Conservation (phyloP, 1,140 invertebrate genomes). For the Zaprionus capensis region DNA sequence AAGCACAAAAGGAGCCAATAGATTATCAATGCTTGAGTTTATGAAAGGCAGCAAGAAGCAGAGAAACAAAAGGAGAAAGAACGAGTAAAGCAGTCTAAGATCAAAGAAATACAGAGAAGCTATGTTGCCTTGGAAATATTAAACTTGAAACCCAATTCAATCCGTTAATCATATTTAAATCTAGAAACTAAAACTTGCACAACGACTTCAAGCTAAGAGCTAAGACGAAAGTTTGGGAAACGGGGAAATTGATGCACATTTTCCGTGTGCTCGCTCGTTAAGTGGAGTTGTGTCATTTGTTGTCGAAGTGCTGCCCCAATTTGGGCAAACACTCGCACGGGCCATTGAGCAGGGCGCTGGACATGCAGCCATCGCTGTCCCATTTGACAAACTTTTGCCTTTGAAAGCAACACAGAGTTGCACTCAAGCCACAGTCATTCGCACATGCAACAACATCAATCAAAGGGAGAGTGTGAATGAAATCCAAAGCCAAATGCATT, state of each 20-base stretch:
- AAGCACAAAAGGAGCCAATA: slow-evolving; percentile 8
- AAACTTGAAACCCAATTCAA: background rate
- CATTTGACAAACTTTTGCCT: slow-evolving; percentile 54
- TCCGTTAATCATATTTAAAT: background rate
- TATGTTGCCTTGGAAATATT: too few species aligned
- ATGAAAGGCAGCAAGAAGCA: background rate
- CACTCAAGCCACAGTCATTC: slow-evolving; percentile 49
- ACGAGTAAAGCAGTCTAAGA: background rate
- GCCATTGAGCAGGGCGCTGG: slow-evolving; percentile 48
- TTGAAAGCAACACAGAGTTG: slow-evolving; percentile 28
- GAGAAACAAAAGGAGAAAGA: background rate
- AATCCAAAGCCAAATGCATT: slow-evolving; percentile 62
- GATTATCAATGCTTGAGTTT: slow-evolving; percentile 13
- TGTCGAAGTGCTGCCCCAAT: slow-evolving; percentile 59
- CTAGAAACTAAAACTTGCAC: too few species aligned
- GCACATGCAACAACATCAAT: slow-evolving; percentile 68
- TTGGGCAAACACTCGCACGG: slow-evolving; percentile 48
- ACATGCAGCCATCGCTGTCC: slow-evolving; percentile 14
- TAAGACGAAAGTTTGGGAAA: background rate
- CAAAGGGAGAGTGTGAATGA: slow-evolving; percentile 65
- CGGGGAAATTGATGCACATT: slow-evolving; percentile 16
- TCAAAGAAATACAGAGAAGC: background rate
- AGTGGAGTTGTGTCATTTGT: slow-evolving; percentile 49
- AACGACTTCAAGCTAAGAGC: background rate
- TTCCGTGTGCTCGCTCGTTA: slow-evolving; percentile 15